Evolutionary conservation across 2,797 vertebrate genomes (phyloP).

Genomic region (Silurus lanzhouensis): DNA sequence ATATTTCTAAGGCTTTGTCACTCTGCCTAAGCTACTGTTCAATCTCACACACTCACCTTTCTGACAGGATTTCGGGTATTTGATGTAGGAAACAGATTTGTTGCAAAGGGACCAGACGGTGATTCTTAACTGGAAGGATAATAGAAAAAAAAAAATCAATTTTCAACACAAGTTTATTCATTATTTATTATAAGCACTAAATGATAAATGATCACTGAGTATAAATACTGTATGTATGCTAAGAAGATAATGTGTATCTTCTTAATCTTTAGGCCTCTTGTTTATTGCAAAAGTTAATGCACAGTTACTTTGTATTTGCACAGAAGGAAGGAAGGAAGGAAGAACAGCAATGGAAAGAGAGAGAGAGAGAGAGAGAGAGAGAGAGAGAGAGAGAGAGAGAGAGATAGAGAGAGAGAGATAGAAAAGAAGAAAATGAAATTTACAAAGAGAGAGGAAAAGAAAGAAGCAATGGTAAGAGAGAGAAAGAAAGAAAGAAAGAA

Average conservation of each 20-base stretch:
- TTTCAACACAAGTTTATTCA: background rate
- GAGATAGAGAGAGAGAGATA: too few relatives aligned
- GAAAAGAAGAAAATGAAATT: too few relatives aligned
- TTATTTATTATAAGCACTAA: background rate
- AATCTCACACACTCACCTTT: conserved; percentile 81
- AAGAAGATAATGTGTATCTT: background rate
- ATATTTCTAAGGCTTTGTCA: background rate
- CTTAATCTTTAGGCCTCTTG: background rate
- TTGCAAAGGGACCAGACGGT: conserved; percentile 98
- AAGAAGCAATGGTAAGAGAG: too few relatives aligned
- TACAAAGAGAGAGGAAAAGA: too few relatives aligned
- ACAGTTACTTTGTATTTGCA: too few relatives aligned
- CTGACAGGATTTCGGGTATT: conserved; percentile 94
- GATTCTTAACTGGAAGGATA: conserved; percentile 84
- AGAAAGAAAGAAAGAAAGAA: too few relatives aligned
- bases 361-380: too few relatives aligned
- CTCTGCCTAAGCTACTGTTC: background rate
- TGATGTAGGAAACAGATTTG: conserved; percentile 98
- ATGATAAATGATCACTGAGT: background rate
- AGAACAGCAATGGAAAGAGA: too few relatives aligned
- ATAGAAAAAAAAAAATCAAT: conserved; percentile 19
- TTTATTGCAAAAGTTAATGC: too few relatives aligned
- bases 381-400: rapidly evolving
- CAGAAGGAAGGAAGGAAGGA: too few relatives aligned
- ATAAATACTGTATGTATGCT: background rate